A percentile compares a stretch with the other conserved stretches of the same genome.
These are phyloP conservation scores for Halocynthia roretzi DNA, from an alignment of 23 tunicate species.

Conservation along the genomic window DNA sequence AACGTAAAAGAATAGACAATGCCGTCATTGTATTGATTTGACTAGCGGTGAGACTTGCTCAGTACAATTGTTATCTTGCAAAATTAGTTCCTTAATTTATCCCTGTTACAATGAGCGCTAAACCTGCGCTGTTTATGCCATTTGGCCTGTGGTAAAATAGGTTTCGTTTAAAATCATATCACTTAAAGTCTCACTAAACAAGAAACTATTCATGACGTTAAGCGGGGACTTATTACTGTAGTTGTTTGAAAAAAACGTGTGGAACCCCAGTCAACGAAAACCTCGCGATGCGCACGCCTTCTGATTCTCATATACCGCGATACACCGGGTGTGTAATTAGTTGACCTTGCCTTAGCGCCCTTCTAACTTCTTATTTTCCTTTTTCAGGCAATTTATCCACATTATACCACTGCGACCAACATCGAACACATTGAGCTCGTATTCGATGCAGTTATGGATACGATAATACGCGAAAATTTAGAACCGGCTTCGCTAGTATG, in stretches of 20 bases:
- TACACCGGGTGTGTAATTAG: no score
- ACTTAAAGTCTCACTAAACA: no score
- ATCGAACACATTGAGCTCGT: constrained; percentile 20
- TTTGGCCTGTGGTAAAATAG: no score
- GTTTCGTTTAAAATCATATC: no score
- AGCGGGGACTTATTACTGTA: no score
- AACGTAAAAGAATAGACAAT: neutral
- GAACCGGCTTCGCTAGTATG: constrained; percentile 20
- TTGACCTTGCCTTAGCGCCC: neutral
- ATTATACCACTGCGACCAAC: constrained; percentile 22
- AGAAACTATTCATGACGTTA: no score
- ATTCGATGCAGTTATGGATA: constrained; percentile 24
- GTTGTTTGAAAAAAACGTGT: neutral
- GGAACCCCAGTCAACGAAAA: neutral
- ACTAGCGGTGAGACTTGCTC: no score
- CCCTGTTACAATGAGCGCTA: no score
- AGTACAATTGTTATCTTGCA: no score
- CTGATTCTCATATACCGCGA: neutral
- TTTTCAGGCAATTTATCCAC: constrained; percentile 15
- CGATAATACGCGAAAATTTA: constrained; percentile 20
- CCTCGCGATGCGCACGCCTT: neutral
- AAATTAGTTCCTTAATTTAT: no score
- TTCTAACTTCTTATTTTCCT: neutral
- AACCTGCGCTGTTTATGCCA: no score
- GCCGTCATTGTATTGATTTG: neutral